Base-by-base conservation (phyloP, 2,797 vertebrate species). In the Tenualosa ilisha region DNA sequence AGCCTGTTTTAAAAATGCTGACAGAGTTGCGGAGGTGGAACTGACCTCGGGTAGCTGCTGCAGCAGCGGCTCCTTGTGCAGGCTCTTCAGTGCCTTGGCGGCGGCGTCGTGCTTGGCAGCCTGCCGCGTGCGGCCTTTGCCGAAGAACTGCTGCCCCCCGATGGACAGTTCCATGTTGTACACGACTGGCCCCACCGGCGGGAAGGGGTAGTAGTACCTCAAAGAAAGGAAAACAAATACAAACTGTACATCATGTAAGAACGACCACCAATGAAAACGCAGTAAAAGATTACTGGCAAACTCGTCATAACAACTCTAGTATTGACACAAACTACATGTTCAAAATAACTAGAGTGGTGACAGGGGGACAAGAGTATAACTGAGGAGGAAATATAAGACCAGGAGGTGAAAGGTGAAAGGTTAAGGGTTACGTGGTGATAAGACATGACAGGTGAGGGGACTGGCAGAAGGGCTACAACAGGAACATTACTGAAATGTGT, bases 141-240 rank as follows among this genome's bases (percentile, higher is more conserved):
- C 98, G 20, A 96, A 95, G 91, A 99, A 99, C 89, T 98, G 98
- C 92, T 99, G 98, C 89, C 97, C 97, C 89, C 98, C 98, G 83
- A 99, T 96, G 72, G 96, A 97, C 88, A 99, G 96, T 92, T 99
- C 98, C 91, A 99, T 98, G 94, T 99, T 97, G 92, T 99, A 99
- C 88, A 98, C 91, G 91, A 98, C 94, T 81, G 98, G 97, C 86
- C 97, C 97, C 85, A 98, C 96, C 20, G 95, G 95, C 89, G 98
- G 97, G 94, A 99, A 99, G 46, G 98, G 97, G 89, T 99, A 99
- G 91, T 98, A 99, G 95, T 99, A 99, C 95, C 98, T 99, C 13
- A 82, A 37, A 24, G 65, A 17, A 40, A 11, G 5, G 12, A 72
- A 17, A 63, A n/a, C 59, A 63, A 24, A 63, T 2, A 11, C 12